phyloP scores from a whole-genome alignment of 2,113 vertebrate species.

The Trichechus manatus region DNA sequence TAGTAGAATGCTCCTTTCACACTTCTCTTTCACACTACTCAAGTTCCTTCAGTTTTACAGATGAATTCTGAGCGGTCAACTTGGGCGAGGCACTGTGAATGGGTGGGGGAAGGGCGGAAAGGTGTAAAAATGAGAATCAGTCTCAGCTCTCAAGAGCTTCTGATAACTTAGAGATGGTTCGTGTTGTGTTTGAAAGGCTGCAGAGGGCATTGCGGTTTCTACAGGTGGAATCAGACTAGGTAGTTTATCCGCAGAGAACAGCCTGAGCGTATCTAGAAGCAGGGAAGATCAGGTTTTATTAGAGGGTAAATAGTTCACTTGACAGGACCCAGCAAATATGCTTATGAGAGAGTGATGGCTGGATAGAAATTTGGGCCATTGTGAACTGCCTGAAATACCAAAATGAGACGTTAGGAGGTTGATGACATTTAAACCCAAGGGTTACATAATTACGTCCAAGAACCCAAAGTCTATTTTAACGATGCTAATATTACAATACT shows the following conservation, averaged over 20 bases:
- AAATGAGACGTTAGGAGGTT: background rate
- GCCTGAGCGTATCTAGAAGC: background rate
- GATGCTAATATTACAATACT: background rate
- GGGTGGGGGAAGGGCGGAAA: no score
- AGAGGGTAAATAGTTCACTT: background rate
- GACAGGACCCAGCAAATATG: background rate
- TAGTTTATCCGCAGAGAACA: background rate
- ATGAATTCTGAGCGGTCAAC: background rate
- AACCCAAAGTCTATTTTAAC: background rate
- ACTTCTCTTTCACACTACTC: background rate
- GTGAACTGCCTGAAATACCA: slow-evolving; percentile 4
- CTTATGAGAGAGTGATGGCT: background rate
- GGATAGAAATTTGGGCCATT: background rate
- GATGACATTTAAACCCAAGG: background rate
- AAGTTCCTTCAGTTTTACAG: background rate
- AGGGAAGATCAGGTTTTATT: background rate
- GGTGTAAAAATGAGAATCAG: background rate
- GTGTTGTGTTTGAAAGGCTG: background rate
- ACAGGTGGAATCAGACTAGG: background rate
- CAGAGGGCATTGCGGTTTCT: background rate
- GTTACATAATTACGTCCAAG: background rate
- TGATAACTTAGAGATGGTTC: background rate
- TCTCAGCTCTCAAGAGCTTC: background rate
- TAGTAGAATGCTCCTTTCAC: background rate
- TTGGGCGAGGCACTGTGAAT: background rate